These are phyloP conservation scores for Theonella swinhoei DNA, from an alignment of 37 sponge, comb jelly and placozoan species.

Conservation along the genomic window DNA sequence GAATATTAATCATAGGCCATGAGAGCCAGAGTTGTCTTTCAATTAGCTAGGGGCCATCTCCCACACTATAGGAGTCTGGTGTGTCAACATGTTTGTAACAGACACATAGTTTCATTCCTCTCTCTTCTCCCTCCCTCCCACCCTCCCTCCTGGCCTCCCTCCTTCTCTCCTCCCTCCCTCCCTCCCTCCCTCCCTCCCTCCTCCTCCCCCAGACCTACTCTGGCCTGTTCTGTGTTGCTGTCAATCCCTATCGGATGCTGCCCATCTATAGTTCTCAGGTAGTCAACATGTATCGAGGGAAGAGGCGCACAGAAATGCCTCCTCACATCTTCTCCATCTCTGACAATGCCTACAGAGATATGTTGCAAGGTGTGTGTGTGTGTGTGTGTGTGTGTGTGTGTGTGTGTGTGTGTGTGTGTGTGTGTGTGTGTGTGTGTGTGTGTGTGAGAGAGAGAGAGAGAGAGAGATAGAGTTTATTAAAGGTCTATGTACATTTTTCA, in stretches of 20 bases:
- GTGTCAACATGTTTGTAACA: too few relatives aligned
- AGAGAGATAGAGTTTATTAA: background rate
- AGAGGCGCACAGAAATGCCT: conserved; percentile 92
- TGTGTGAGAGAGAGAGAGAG: background rate
- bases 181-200: background rate
- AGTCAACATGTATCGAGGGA: conserved; percentile 91
- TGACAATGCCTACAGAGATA: conserved; percentile 96
- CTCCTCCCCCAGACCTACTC: conserved; percentile 90
- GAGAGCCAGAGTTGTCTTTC: too few relatives aligned
- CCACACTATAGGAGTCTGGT: too few relatives aligned
- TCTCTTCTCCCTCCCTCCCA: background rate
- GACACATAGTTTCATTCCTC: too few relatives aligned
- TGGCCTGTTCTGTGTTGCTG: conserved; percentile 98
- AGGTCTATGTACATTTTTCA: background rate
- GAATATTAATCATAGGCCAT: too few relatives aligned
- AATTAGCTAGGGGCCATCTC: too few relatives aligned
- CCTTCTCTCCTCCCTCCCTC: background rate
- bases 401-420: conserved; percentile 21
- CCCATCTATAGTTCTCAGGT: conserved; percentile 94
- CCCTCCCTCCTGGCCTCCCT: background rate
- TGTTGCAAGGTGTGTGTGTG: conserved; percentile 81
- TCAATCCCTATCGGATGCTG: conserved; percentile 94
- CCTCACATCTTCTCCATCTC: conserved; percentile 97
- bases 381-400: conserved; percentile 43
- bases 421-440: background rate